Conservation (phyloP, 2,888 invertebrate genomes). For the Chorisops tibialis region DNA sequence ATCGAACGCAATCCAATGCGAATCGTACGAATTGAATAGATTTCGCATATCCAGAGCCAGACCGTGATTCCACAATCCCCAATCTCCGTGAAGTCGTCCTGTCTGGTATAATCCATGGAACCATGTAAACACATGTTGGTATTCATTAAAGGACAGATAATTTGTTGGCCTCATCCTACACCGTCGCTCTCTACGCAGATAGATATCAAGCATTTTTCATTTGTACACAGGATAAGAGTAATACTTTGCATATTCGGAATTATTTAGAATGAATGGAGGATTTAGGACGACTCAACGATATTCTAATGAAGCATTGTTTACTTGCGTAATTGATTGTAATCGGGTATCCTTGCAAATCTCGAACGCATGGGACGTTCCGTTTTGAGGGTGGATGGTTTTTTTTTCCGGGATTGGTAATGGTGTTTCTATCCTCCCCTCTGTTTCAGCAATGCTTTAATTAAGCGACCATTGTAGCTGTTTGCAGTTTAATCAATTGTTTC, state of each 20-base stretch:
- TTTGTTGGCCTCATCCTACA: constrained; percentile 2
- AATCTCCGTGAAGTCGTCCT: not conserved
- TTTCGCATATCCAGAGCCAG: not conserved
- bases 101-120: constrained; percentile 16
- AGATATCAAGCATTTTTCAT: too few relatives aligned
- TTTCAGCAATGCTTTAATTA: constrained; percentile 25
- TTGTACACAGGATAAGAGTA: too few relatives aligned
- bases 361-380: not conserved
- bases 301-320: constrained; percentile 39
- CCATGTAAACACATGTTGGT: constrained; percentile 25
- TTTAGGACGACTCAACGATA: constrained; percentile 33
- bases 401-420: not conserved
- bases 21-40: constrained; percentile 13
- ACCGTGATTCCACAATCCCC: too few relatives aligned
- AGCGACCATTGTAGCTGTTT: constrained; percentile 29
- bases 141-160: constrained; percentile 26
- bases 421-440: not conserved
- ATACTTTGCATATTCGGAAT: not conserved
- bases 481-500: constrained; percentile 23
- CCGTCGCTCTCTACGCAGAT: too few relatives aligned
- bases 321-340: constrained; percentile 51
- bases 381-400: not conserved
- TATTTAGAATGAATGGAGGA: not conserved
- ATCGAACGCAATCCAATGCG: constrained; percentile 20
- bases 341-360: constrained; percentile 39